Conservation (phyloP, 2,888 invertebrate genomes). For the Drosophila barbarae region DNA sequence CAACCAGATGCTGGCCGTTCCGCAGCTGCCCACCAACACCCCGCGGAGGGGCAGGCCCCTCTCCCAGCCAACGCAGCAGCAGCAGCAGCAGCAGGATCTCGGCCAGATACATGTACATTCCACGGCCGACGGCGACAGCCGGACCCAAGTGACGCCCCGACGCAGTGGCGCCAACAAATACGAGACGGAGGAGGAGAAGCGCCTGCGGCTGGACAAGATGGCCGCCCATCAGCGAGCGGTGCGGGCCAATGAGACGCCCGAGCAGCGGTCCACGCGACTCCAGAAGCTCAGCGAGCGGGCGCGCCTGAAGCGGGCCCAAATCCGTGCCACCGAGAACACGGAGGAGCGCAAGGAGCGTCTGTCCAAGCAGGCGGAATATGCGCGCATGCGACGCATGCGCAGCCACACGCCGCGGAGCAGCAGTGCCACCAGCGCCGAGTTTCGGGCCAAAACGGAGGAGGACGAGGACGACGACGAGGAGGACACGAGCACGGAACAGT, state of each 20-base stretch:
- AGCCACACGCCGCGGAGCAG: constrained; percentile 77
- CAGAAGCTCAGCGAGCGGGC: constrained; percentile 78
- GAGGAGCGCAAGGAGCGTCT: constrained; percentile 78
- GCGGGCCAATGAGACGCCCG: constrained; percentile 78
- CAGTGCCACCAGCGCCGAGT: constrained; percentile 69
- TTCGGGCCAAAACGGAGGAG: constrained; percentile 62
- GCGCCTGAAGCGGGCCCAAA: constrained; percentile 77
- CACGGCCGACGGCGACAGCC: constrained; percentile 62
- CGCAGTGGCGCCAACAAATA: constrained; percentile 78
- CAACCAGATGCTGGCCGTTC: constrained; percentile 76
- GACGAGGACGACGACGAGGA: constrained; percentile 55
- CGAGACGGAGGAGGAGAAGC: constrained; percentile 79
- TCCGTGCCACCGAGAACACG: constrained; percentile 76
- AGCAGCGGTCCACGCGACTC: constrained; percentile 76
- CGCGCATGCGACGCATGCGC: constrained; percentile 77
- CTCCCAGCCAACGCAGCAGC: constrained; percentile 37
- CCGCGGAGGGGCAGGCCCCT: constrained; percentile 77
- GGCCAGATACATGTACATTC: constrained; percentile 66
- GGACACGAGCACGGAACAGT: constrained; percentile 63
- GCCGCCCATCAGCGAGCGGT: constrained; percentile 78
- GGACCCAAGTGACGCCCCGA: constrained; percentile 54
- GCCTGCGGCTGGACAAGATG: constrained; percentile 78
- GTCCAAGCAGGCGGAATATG: constrained; percentile 79
- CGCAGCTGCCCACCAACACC: constrained; percentile 54
- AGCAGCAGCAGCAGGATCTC: constrained; percentile 72